Evolutionary conservation across 2,113 vertebrate genomes (phyloP), one percentile per base, ranked within the genome.

Genomic region (Psephotus haematonotus): DNA sequence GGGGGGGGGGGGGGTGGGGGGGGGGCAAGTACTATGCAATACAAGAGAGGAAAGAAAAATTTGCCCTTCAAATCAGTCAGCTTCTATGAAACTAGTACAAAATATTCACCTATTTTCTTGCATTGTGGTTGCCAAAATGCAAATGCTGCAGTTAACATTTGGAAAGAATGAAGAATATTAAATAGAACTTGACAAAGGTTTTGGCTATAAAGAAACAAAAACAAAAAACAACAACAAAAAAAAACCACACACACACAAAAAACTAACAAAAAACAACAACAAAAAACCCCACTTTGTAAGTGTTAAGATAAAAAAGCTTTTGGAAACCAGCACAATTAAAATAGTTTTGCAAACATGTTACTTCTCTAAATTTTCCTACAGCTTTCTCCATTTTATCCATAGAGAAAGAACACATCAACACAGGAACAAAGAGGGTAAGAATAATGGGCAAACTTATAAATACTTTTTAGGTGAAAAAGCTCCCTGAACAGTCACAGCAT

Each of bases 41-140:
- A 88, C 57, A 78, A 82, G 52, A 78, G 22, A 87, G 41, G 80
- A 92, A 91, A 92, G 77, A 65, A 95, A 84, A 94, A 86, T 79
- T 37, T 88, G 80, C 43, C 88, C 83, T 95, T 93, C 92, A 86
- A 82, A 86, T 86, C 57, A 49, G 28, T 27, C 1, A 0, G 18
- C 49, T 79, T 84, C 69, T 81, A 6, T 62, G 74, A 91, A 94
- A 82, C 12, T 37, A 50, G 8, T 25, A 18, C 29, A 72, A 95
- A 94, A 91, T 41, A 78, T 17, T 88, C 50, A 62, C 49, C 33
- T 68, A 16, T 35, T 90, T 90, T 62, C 41, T 77, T 68, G 20
- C 37, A 68, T 55, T 25, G 4, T n/a, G 15, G 7, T 52, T 55
- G 23, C 19, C 77, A 86, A 74, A 91, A 84, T 55, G 53, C 53